Percentiles rank a stretch among this genome's conserved stretches.
These are phyloP conservation scores for Eurosta solidaginis DNA, from an alignment of 1,140 invertebrate genomes.

Conservation along the genomic window DNA sequence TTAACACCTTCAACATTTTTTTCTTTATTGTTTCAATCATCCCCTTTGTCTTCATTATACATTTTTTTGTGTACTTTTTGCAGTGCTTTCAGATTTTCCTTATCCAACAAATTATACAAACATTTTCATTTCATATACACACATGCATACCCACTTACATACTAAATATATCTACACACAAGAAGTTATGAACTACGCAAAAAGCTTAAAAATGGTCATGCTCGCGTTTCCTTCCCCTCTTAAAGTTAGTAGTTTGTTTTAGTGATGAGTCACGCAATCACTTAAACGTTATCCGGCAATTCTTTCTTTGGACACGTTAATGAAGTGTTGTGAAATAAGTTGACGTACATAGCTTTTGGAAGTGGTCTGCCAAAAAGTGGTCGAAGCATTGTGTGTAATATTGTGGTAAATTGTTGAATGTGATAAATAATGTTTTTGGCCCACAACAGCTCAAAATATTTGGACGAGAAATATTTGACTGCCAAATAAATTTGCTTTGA, in stretches of 20 bases:
- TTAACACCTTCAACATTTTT: slow-evolving; percentile 1
- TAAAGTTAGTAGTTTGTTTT: too few species aligned
- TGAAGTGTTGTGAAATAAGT: slow-evolving; percentile 16
- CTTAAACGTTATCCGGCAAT: background rate
- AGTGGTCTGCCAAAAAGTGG: background rate
- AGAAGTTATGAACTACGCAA: background rate
- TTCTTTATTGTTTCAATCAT: background rate
- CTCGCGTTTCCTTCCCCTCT: background rate
- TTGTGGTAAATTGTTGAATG: background rate
- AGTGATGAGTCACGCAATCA: slow-evolving; percentile 17
- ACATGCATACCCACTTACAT: too few species aligned
- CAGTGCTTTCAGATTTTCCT: background rate
- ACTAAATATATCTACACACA: background rate
- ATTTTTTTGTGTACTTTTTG: background rate
- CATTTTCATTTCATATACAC: too few species aligned
- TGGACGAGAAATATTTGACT: background rate
- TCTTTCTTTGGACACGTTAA: slow-evolving; percentile 2
- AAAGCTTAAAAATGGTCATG: background rate
- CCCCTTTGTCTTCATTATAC: background rate
- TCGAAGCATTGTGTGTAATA: background rate
- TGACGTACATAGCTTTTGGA: background rate
- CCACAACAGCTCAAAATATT: background rate
- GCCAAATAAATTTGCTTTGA: background rate
- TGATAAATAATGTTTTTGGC: background rate
- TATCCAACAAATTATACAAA: background rate